Evolutionary conservation across 1,140 invertebrate species (phyloP).

Genomic region (Zaprionus africanus): DNA sequence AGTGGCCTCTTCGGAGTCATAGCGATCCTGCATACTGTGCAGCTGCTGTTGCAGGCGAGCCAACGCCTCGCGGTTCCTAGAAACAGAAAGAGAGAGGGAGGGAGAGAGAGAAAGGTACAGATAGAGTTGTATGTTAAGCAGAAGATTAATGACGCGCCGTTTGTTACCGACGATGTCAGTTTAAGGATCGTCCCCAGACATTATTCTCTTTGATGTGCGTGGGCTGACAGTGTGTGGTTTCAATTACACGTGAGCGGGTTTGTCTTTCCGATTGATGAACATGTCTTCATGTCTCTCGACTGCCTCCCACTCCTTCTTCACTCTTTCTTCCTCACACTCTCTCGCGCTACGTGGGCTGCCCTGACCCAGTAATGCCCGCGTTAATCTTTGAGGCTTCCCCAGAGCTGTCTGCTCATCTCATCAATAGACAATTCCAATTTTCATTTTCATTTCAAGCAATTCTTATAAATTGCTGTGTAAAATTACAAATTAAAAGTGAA

Average conservation of each 20-base stretch:
- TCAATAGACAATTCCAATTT: conserved; percentile 73
- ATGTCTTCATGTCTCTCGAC: conserved; percentile 23
- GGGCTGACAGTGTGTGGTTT: conserved; percentile 32
- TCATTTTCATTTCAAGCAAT: conserved; percentile 42
- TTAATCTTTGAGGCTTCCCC: conserved; percentile 39
- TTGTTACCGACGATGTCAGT: conserved; percentile 46
- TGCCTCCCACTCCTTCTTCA: neutral
- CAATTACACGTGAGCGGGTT: conserved; percentile 23
- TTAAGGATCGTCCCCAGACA: conserved; percentile 65
- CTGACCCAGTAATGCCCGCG: conserved; percentile 61
- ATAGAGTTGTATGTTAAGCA: conserved; percentile 5
- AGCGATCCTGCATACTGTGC: conserved; percentile 46
- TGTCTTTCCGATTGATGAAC: conserved; percentile 65
- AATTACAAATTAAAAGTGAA: conserved; percentile 74
- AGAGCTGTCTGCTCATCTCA: conserved; percentile 56
- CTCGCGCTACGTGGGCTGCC: conserved; percentile 34
- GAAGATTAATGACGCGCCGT: conserved; percentile 63
- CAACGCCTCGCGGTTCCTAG: conserved; percentile 66
- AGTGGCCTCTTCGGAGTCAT: neutral
- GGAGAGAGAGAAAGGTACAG: neutral
- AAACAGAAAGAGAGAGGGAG: neutral
- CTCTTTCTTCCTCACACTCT: neutral
- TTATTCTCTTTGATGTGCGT: conserved; percentile 58
- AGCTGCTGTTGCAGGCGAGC: conserved; percentile 59
- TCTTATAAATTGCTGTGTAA: conserved; percentile 67